phyloP scores from a whole-genome alignment of 2,888 invertebrate genomes.

The Esperia sulphurella region DNA sequence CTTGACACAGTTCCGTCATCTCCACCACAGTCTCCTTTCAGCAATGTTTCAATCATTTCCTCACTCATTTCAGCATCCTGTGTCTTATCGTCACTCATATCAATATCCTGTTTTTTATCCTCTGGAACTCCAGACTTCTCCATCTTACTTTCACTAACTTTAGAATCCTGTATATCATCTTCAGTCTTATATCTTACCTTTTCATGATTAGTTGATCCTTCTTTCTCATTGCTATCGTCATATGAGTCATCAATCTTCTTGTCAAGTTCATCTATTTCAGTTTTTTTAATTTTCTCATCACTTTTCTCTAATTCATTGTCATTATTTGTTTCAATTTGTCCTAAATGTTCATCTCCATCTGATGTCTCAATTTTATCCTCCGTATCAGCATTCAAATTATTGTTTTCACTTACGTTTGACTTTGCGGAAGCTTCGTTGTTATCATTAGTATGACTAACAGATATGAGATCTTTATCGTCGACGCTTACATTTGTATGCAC shows the following conservation, averaged over 20 bases:
- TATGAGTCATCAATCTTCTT: background rate
- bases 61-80: conserved; percentile 56
- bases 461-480: conserved; percentile 6
- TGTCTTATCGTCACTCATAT: conserved; percentile 19
- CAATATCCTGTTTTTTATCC: background rate
- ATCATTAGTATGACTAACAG: background rate
- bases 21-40: conserved; percentile 44
- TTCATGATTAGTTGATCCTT: background rate
- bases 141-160: conserved; percentile 1
- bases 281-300: background rate
- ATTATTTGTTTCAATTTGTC: background rate
- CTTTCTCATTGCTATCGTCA: background rate
- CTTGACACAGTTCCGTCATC: conserved; percentile 17
- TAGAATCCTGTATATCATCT: background rate
- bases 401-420: background rate
- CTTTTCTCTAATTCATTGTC: conserved; percentile 2
- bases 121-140: background rate
- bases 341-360: background rate
- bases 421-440: conserved; percentile 1
- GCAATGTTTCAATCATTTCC: conserved; percentile 53
- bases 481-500: no score
- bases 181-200: background rate
- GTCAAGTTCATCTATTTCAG: background rate
- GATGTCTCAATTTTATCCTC: background rate
- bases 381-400: background rate